These are phyloP conservation scores for Phengaris alcon DNA, from an alignment of 2,888 invertebrate species.

Conservation along the genomic window DNA sequence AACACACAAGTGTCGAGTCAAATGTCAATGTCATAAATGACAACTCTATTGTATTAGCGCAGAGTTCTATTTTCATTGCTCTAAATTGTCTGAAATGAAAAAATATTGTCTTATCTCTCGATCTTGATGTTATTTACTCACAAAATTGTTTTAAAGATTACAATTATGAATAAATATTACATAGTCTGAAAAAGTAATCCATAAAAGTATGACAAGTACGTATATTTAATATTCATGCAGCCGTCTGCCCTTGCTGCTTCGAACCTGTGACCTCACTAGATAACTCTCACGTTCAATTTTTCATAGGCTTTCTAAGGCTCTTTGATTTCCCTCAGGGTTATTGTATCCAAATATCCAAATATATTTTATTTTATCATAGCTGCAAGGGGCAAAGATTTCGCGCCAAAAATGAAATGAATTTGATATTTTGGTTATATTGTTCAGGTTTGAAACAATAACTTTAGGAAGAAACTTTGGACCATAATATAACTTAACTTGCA, in stretches of 20 bases:
- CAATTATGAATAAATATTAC: neutral
- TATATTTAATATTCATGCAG: neutral
- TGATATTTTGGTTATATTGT: neutral
- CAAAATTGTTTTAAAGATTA: neutral
- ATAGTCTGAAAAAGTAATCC: neutral
- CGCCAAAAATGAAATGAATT: neutral
- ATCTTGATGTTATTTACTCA: neutral
- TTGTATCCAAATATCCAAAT: constrained; percentile 14
- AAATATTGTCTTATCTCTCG: too few species aligned
- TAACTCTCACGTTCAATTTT: constrained; percentile 1
- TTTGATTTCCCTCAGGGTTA: constrained; percentile 23
- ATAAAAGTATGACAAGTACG: neutral
- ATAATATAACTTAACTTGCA: too few species aligned
- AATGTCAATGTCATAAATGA: too few species aligned
- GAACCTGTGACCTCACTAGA: neutral
- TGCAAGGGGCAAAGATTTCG: neutral
- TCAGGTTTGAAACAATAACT: too few species aligned
- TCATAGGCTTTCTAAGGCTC: constrained; percentile 15
- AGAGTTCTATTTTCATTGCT: too few species aligned
- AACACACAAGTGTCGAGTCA: too few species aligned
- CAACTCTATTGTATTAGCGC: too few species aligned
- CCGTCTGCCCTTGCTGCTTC: neutral
- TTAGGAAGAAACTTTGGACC: too few species aligned
- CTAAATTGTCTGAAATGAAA: too few species aligned
- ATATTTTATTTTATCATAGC: neutral